Percentiles rank a stretch among this genome's conserved stretches.
phyloP scores from a whole-genome alignment of 1,140 invertebrate species.

The Dryas iulia region DNA sequence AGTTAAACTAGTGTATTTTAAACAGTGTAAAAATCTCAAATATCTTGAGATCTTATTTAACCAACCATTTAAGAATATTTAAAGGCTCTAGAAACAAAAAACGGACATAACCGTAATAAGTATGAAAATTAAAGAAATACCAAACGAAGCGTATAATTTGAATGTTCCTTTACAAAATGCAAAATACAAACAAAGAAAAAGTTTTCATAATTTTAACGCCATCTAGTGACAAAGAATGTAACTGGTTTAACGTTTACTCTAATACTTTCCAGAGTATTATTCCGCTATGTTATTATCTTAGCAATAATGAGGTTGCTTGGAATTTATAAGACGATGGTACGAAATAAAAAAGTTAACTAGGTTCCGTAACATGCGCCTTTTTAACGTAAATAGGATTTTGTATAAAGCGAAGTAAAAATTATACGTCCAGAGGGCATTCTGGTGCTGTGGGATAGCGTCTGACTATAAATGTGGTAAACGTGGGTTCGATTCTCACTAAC shows the following conservation, averaged over 20 bases:
- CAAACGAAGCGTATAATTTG: background rate
- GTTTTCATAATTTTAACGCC: background rate
- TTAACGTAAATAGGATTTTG: background rate
- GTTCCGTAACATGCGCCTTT: background rate
- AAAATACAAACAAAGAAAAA: background rate
- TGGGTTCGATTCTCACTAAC: no score
- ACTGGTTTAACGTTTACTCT: background rate
- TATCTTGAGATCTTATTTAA: no score
- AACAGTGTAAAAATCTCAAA: no score
- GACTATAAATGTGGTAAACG: no score
- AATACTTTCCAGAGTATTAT: background rate
- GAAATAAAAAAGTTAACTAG: conserved; percentile 1
- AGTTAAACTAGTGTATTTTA: no score
- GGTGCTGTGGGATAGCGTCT: no score
- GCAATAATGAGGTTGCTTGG: background rate
- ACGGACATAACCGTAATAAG: no score
- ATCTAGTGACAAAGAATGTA: background rate
- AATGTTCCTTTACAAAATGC: background rate
- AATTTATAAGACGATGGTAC: conserved; percentile 5
- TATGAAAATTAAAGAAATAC: background rate
- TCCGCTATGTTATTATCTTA: conserved; percentile 1
- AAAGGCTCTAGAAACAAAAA: no score
- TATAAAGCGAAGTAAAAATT: background rate
- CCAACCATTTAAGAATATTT: no score
- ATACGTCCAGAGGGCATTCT: no score